Base-by-base conservation (phyloP, 2,888 invertebrate species). In the Patella caerulea region DNA sequence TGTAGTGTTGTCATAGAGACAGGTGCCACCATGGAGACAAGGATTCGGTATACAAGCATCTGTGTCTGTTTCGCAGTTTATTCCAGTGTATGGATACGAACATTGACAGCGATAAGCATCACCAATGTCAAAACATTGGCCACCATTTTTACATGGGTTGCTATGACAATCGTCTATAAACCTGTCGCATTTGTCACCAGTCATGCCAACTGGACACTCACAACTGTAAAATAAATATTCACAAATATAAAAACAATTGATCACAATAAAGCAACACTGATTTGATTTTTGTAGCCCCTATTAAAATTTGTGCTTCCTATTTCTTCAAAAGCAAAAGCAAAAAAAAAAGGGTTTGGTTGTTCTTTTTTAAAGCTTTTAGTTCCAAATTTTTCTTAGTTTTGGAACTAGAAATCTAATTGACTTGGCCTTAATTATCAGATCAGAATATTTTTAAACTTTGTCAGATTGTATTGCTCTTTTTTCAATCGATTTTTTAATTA, bases 81-180 rank as follows among this genome's bases (percentile, higher is more conserved):
- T 90, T 1, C 98, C 98, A 5, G 93, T 93, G 92, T 95, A 97
- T 76, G 96, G 94, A 52, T 94, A 93, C 89, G 95, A 95, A 90
- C 97, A 97, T 69, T 94, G 91, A 89, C 98, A 98, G 85, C 94
- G 93, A 92, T 94, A 97, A 72, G 81, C 78, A 71, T 83, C 83
- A 17, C 74, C 83, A 56, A 80, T 80, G 71, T 83, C 83, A 7
- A 79, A 24, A 78, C 89, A 89, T 0, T 81, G 82, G 9, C 81
- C 97, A 0, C 97, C 97, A 86, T 98, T 98, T 86, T 97, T 97
- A 89, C 98, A 98, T 0, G 97, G 97, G 91, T 97, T 97, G 0
- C 96, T 96, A 77, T 95, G 95, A 90, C 98, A 98, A 90, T 97
- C 97, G 91, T 98, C 97, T 73, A 97, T 95, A 87, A 97, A 95